Percentiles rank a stretch among this genome's conserved stretches.
Evolutionary conservation across 2,113 vertebrate genomes (phyloP).

Genomic region (Melospiza georgiana): DNA sequence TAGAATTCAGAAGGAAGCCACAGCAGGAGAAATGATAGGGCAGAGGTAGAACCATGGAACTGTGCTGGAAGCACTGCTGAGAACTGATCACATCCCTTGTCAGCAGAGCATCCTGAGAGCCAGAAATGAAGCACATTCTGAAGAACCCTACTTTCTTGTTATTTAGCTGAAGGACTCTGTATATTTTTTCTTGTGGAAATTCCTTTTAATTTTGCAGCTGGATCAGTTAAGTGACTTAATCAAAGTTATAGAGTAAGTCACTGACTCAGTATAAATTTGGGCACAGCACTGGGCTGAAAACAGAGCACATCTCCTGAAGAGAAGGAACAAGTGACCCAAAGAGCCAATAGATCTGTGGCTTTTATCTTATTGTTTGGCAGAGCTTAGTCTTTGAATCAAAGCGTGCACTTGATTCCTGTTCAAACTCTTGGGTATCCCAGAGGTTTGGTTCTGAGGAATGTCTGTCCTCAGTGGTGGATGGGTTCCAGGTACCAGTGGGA

Average conservation of each 20-base stretch:
- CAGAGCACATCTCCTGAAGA: neutral
- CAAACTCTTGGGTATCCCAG: neutral
- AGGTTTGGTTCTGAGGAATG: neutral
- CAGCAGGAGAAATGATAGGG: constrained; percentile 34
- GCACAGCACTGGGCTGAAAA: neutral
- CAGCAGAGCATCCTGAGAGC: neutral
- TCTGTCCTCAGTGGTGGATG: neutral
- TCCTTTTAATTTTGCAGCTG: neutral
- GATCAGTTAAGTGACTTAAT: neutral
- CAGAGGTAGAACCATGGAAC: neutral
- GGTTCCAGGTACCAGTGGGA: constrained; percentile 4
- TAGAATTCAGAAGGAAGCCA: constrained; percentile 44
- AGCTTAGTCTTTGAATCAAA: neutral
- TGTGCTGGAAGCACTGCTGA: neutral
- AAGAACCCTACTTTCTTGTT: neutral
- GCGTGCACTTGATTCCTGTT: neutral
- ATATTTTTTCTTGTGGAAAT: neutral
- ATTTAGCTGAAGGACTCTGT: neutral
- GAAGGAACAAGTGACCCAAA: neutral
- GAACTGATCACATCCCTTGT: neutral
- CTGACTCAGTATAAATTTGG: neutral
- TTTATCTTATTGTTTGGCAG: neutral
- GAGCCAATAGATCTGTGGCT: neutral
- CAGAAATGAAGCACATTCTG: neutral
- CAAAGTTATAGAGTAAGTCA: neutral